phyloP scores from a whole-genome alignment of 2,113 vertebrate species.

The Regulus satrapa region DNA sequence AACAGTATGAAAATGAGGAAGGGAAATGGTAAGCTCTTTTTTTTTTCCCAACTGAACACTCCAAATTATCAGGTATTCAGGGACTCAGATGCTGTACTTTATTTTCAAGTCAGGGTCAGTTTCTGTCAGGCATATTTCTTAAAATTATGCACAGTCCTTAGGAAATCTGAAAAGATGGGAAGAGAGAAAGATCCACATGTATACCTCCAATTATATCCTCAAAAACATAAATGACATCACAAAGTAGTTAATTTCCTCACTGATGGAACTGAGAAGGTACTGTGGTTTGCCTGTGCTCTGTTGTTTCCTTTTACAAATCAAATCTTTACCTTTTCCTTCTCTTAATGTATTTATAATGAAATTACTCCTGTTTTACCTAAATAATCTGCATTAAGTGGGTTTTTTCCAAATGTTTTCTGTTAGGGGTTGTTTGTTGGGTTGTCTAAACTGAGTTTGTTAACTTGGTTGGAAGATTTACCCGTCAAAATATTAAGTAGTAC shows the following conservation, averaged over 20 bases:
- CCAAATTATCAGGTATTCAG: not conserved
- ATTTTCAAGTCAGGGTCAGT: not conserved
- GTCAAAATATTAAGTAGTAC: not conserved
- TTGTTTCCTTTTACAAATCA: not conserved
- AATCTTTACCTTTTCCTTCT: not conserved
- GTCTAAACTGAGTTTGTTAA: not conserved
- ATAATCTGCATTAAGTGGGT: not conserved
- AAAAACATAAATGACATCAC: not conserved
- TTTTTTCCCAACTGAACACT: not conserved
- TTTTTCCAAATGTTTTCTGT: not conserved
- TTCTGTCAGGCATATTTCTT: not conserved
- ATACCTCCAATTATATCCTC: not conserved
- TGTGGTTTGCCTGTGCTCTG: not conserved
- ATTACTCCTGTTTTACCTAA: not conserved
- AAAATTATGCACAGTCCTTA: not conserved
- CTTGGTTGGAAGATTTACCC: not conserved
- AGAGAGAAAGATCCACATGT: not conserved
- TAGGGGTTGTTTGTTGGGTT: too few species aligned
- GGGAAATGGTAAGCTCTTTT: constrained; percentile 88
- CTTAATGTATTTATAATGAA: not conserved
- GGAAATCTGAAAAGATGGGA: not conserved
- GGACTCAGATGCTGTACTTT: not conserved
- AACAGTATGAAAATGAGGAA: constrained; percentile 95
- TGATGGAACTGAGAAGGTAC: not conserved
- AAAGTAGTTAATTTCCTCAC: not conserved